Conservation (phyloP, 2,797 vertebrate genomes). For the Protonibea diacanthus region DNA sequence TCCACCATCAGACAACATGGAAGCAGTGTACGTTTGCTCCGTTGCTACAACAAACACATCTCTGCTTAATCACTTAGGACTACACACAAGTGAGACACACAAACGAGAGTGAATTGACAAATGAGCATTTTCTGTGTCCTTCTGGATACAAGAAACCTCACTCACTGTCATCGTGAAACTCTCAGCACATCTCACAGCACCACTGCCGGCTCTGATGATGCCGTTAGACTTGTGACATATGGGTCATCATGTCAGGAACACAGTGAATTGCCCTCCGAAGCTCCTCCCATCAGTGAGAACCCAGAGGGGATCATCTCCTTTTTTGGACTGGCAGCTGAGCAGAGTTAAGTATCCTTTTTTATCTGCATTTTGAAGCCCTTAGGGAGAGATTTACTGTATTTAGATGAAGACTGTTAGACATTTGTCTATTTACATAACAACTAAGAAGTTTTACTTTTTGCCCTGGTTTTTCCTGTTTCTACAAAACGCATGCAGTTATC, state of each 20-base stretch:
- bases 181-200: slow-evolving; percentile 28
- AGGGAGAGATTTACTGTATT: slow-evolving; percentile 35
- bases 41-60: slow-evolving; percentile 10
- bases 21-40: neutral
- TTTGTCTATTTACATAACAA: slow-evolving; percentile 30
- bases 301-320: slow-evolving; percentile 67
- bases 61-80: neutral
- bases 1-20: neutral
- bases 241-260: slow-evolving; percentile 65
- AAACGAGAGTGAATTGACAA: slow-evolving; percentile 6
- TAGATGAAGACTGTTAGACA: slow-evolving; percentile 37
- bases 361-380: slow-evolving; percentile 46
- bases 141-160: neutral
- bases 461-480: neutral
- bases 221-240: slow-evolving; percentile 56
- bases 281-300: slow-evolving; percentile 57
- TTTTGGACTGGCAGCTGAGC: slow-evolving; percentile 63
- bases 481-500: slow-evolving; percentile 1
- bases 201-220: slow-evolving; percentile 16
- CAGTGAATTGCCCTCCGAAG: slow-evolving; percentile 44
- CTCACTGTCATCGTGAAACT: neutral
- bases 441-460: slow-evolving; percentile 20
- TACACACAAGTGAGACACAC: neutral
- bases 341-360: slow-evolving; percentile 48
- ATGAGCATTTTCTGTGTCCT: neutral